phyloP scores from a whole-genome alignment of 2,113 vertebrate genomes.

The Limanda limanda region DNA sequence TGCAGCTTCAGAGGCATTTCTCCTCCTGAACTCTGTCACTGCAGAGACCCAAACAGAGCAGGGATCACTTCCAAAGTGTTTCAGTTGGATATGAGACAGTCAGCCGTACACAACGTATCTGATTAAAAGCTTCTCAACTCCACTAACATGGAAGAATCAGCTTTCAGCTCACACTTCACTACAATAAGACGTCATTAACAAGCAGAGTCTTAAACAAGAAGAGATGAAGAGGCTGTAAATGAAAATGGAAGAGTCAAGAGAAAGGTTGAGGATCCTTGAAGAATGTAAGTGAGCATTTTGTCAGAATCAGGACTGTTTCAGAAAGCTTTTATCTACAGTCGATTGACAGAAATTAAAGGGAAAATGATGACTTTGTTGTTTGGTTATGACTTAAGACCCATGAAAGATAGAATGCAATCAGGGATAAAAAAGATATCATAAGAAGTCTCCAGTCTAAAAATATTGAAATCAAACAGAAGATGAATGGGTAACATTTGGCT shows the following conservation, averaged over 20 bases:
- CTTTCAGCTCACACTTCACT: conserved; percentile 27
- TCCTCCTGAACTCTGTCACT: conserved; percentile 1
- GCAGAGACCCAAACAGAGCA: not conserved
- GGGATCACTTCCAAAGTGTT: not conserved
- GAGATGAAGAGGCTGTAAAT: conserved; percentile 22
- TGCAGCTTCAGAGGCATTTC: not conserved
- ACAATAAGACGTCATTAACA: conserved; percentile 46
- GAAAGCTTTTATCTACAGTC: conserved; percentile 4
- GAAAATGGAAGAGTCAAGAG: conserved; percentile 23
- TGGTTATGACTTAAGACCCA: conserved; percentile 2
- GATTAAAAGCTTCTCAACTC: conserved; percentile 6
- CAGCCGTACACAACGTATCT: not conserved
- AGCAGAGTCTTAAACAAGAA: conserved; percentile 17
- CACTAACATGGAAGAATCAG: conserved; percentile 6
- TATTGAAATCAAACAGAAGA: not conserved
- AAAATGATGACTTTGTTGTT: too few species aligned
- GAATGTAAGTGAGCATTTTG: conserved; percentile 26
- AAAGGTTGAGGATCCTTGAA: conserved; percentile 29
- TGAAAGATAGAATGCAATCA: not conserved
- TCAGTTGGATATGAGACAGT: not conserved
- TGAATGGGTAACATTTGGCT: not conserved
- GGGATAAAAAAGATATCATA: not conserved
- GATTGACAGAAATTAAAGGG: too few species aligned
- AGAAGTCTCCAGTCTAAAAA: not conserved
- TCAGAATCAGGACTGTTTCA: not conserved